phyloP scores from a whole-genome alignment of 2,888 invertebrate species.

The Tipula confusa region DNA sequence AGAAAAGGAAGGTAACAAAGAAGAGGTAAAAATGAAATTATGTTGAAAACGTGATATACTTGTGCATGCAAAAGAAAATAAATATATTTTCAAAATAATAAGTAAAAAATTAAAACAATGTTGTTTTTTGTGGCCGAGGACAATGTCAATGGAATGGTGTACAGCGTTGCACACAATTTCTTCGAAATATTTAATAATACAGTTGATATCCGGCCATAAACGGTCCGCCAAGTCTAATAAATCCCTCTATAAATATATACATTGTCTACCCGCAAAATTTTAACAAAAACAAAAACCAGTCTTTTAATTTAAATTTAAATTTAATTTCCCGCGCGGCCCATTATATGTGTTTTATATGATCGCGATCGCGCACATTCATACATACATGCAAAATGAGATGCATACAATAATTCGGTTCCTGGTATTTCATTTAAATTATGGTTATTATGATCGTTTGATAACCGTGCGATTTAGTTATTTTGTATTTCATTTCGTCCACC shows the following conservation, averaged over 20 bases:
- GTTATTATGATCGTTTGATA: slow-evolving; percentile 20
- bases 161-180: neutral
- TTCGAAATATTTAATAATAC: slow-evolving; percentile 20
- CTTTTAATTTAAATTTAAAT: neutral
- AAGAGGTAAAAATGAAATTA: neutral
- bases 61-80: slow-evolving; percentile 32
- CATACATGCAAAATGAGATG: neutral
- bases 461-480: slow-evolving; percentile 25
- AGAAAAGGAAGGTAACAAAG: neutral
- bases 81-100: neutral
- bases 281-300: neutral
- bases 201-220: neutral
- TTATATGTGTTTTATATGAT: neutral
- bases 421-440: slow-evolving; percentile 25
- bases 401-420: slow-evolving; percentile 3
- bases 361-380: neutral
- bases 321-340: neutral
- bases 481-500: neutral
- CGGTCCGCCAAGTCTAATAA: neutral
- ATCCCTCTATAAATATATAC: neutral
- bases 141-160: neutral
- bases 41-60: slow-evolving; percentile 35
- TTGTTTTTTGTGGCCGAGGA: neutral
- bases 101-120: neutral
- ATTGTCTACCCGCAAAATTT: neutral